Conservation (phyloP, 2,797 vertebrate species). For the Merluccius polli region DNA sequence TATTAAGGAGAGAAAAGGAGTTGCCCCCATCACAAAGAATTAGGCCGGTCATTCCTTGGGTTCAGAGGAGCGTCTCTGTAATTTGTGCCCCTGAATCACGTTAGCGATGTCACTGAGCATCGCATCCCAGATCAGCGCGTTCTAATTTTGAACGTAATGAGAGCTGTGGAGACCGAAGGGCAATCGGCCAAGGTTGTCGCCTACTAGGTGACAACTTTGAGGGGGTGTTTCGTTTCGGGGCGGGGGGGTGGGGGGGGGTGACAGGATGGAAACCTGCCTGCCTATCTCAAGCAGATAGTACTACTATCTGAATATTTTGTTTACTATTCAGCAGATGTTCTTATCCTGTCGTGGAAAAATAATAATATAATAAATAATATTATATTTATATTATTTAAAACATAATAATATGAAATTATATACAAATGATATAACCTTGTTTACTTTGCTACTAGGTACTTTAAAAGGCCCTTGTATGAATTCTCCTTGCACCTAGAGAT, state of each 20-base stretch:
- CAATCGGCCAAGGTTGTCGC: background rate
- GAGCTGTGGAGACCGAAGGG: slow-evolving; percentile 26
- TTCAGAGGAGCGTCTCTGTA: slow-evolving; percentile 28
- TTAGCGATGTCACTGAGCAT: slow-evolving; percentile 55
- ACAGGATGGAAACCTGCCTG: too few relatives aligned
- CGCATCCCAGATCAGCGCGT: slow-evolving; percentile 43
- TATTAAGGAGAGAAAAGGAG: slow-evolving; percentile 24
- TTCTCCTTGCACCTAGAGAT: too few relatives aligned
- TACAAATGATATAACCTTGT: too few relatives aligned
- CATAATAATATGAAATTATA: too few relatives aligned
- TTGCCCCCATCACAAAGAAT: slow-evolving; percentile 19
- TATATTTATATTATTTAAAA: too few relatives aligned
- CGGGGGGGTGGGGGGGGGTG: too few relatives aligned
- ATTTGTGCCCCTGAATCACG: slow-evolving; percentile 31
- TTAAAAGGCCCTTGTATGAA: too few relatives aligned
- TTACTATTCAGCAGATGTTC: background rate
- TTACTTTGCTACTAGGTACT: too few relatives aligned
- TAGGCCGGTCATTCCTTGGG: slow-evolving; percentile 22
- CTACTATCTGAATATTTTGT: background rate
- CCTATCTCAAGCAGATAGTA: background rate
- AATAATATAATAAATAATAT: too few relatives aligned
- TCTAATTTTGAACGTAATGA: slow-evolving; percentile 36
- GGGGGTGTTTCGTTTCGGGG: background rate
- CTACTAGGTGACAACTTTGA: slow-evolving; percentile 13
- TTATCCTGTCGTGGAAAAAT: too few relatives aligned